Base-by-base conservation (phyloP, 2,797 vertebrate species). In the Gymnothorax reevesii region DNA sequence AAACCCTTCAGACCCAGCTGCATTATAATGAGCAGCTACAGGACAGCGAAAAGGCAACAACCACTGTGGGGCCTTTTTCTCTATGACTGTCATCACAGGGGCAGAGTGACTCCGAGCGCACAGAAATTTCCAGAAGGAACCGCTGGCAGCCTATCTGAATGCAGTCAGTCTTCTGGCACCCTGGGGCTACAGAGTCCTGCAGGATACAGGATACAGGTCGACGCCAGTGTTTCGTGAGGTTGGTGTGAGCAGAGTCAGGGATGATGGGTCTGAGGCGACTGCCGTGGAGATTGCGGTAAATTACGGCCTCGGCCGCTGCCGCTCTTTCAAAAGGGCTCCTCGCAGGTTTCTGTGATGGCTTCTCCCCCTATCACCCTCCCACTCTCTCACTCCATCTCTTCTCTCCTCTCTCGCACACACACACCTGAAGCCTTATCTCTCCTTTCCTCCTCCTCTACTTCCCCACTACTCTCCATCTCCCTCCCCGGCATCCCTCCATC, bases 21-120 rank as follows among this genome's bases (percentile, higher is more conserved):
- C 73, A 77, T 77, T 3, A 7, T 42, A 77, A 77, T 77, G 73
- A 49, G 73, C 73, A 77, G 73, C 73, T 77, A 15, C 73, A 49
- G 8, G 3, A 49, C 27, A 0, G 13, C 12, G 9, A 77, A 6
- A 42, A 42, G 3, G 22, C 66, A 4, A 20, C 60, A 3, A 13
- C 13, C 60, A 17, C 60, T 22, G 13, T 62, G 60, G 59, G 60
- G 60, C 60, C 60, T 13, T 62, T 13, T 62, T 17, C 13, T 13
- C 60, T 17, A 4, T 20, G 17, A 17, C 12, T 2, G 22, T 25
- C 66, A 25, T 69, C 66, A 6, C 60, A 62, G 10, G 60, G 20
- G 17, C 4, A 4, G 60, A 3, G 60, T 5, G 60, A 62, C 60
- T 17, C 12, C 57, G 9, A 13, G 1, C 57, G 57, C 9, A 59